Conservation (phyloP, 2,113 vertebrate genomes). For the Melanerpes aurifrons region DNA sequence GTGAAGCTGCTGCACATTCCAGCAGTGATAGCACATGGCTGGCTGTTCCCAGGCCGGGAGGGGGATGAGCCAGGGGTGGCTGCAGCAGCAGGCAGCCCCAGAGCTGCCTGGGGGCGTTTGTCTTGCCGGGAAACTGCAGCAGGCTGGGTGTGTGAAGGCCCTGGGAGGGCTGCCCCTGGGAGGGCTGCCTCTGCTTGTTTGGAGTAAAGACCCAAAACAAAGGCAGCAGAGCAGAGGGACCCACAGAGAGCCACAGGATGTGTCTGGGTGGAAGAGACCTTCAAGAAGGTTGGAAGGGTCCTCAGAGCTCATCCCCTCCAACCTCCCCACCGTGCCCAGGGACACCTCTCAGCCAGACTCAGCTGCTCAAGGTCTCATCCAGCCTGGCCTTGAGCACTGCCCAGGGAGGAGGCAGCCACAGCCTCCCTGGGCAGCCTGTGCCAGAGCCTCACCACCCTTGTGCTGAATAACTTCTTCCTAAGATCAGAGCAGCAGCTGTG, state of each 20-base stretch:
- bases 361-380: too few species aligned
- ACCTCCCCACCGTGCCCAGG: too few species aligned
- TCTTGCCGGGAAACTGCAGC: not conserved
- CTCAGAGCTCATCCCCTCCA: too few species aligned
- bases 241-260: too few species aligned
- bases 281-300: too few species aligned
- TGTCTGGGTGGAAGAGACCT: too few species aligned
- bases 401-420: too few species aligned
- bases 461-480: too few species aligned
- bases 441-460: too few species aligned
- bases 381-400: too few species aligned
- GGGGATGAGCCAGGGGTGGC: not conserved
- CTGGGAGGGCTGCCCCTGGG: rapidly evolving
- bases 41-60: not conserved
- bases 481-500: not conserved
- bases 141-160: not conserved
- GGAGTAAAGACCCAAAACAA: rapidly evolving
- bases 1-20: conserved; percentile 17
- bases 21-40: not conserved
- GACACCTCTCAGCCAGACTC: too few species aligned
- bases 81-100: not conserved
- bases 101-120: not conserved
- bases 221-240: not conserved
- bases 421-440: too few species aligned
- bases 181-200: rapidly evolving